Evolutionary conservation across 2,797 vertebrate species (phyloP).

Genomic region (Tapirus indicus): DNA sequence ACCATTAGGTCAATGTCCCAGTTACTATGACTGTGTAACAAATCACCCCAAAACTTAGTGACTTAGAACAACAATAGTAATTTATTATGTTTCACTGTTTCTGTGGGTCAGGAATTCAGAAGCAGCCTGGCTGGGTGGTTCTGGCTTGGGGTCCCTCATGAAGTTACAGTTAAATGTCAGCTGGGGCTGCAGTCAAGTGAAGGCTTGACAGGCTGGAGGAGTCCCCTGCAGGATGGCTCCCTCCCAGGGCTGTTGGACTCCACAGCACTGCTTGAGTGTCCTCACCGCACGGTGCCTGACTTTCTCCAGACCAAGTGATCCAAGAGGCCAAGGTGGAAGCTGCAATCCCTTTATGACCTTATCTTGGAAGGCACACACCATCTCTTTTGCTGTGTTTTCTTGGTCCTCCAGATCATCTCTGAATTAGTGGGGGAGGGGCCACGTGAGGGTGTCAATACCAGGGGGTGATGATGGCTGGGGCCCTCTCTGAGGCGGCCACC

Average conservation of each 20-base stretch:
- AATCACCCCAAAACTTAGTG: background rate
- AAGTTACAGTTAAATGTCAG: background rate
- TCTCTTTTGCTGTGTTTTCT: background rate
- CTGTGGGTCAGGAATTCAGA: background rate
- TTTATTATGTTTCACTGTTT: background rate
- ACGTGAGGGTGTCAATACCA: background rate
- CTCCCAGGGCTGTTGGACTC: background rate
- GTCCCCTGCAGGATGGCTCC: background rate
- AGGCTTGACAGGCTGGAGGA: background rate
- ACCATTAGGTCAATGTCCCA: background rate
- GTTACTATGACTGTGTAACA: background rate
- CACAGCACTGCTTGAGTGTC: too few relatives aligned
- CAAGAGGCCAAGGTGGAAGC: background rate
- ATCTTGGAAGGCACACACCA: background rate
- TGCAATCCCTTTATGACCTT: background rate
- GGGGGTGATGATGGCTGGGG: background rate
- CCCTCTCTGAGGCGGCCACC: background rate
- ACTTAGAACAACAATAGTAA: background rate
- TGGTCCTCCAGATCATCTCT: background rate
- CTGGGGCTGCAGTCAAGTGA: background rate
- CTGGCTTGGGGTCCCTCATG: background rate
- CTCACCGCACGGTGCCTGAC: background rate
- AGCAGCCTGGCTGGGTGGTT: background rate
- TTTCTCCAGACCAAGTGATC: background rate
- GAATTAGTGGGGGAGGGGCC: background rate